phyloP scores from a whole-genome alignment of 2,113 vertebrate genomes.

The Megalops atlanticus region DNA sequence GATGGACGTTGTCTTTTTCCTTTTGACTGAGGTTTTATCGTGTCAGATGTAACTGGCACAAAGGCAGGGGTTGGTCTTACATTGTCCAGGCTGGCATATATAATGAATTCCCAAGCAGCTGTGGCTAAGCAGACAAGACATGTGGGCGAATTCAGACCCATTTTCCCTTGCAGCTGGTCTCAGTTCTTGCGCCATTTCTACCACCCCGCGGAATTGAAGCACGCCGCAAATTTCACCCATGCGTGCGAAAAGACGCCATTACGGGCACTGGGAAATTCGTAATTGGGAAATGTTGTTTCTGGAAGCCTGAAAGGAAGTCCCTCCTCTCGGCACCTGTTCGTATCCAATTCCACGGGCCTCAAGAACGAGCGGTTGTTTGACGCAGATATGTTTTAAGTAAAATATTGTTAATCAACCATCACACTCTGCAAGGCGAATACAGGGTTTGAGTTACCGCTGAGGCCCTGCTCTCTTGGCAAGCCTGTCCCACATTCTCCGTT shows the following conservation, averaged over 20 bases:
- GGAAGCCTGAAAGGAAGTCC: neutral
- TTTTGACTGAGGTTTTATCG: neutral
- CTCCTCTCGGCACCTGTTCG: neutral
- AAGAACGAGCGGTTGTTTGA: neutral
- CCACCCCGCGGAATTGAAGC: neutral
- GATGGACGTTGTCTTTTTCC: too few relatives aligned
- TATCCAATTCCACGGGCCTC: neutral
- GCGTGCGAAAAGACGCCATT: neutral
- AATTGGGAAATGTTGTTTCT: constrained; percentile 1
- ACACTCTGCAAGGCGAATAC: neutral
- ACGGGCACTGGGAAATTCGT: neutral
- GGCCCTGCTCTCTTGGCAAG: neutral
- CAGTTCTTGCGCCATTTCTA: neutral
- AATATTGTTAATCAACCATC: neutral
- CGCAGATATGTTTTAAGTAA: neutral
- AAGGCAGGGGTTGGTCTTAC: too few relatives aligned
- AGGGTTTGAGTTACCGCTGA: neutral
- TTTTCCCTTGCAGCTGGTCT: neutral
- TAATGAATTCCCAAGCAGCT: too few relatives aligned
- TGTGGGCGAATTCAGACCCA: too few relatives aligned
- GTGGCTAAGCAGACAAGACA: too few relatives aligned
- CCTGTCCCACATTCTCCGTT: neutral
- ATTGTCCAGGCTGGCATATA: neutral
- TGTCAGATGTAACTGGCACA: too few relatives aligned
- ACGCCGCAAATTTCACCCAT: neutral